phyloP scores from a whole-genome alignment of 2,797 vertebrate species.

The Argyrosomus regius region DNA sequence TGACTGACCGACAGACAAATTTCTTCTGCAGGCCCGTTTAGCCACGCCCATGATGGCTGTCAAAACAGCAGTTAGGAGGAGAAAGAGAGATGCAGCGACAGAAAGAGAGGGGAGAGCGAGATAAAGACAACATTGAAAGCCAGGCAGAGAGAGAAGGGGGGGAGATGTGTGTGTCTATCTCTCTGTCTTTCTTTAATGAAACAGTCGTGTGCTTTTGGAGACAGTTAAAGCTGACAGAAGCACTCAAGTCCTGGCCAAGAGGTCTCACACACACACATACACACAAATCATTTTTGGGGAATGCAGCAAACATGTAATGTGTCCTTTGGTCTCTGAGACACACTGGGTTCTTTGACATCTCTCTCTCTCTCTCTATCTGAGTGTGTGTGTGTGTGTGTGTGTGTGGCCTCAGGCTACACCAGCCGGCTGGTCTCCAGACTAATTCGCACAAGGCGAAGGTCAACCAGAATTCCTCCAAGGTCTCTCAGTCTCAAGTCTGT shows the following conservation, averaged over 20 bases:
- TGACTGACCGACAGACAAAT: constrained; percentile 76
- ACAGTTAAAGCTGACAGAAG: constrained; percentile 91
- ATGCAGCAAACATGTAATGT: constrained; percentile 71
- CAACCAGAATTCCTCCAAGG: constrained; percentile 71
- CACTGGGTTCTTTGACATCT: constrained; percentile 75
- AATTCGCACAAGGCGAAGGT: constrained; percentile 77
- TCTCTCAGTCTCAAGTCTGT: constrained; percentile 37
- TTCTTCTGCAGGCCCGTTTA: constrained; percentile 55
- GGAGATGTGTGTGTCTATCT: constrained; percentile 58
- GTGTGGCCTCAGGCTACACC: constrained; percentile 70
- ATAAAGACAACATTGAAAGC: constrained; percentile 61
- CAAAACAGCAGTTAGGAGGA: constrained; percentile 84
- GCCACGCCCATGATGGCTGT: constrained; percentile 83
- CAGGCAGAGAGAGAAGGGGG: neutral
- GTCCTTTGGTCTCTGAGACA: constrained; percentile 70
- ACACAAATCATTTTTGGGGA: constrained; percentile 62
- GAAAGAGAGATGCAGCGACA: constrained; percentile 45
- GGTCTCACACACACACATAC: constrained; percentile 61
- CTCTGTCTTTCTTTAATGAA: constrained; percentile 79
- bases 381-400: constrained; percentile 21
- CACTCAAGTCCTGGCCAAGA: constrained; percentile 91
- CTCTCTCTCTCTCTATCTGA: neutral
- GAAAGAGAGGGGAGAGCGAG: constrained; percentile 28
- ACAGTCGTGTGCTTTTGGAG: constrained; percentile 86
- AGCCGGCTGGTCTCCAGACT: constrained; percentile 73